A percentile compares a stretch with the other conserved stretches of the same genome.
phyloP scores from a whole-genome alignment of 2,888 invertebrate species.

The Temnothorax rugatulus region DNA sequence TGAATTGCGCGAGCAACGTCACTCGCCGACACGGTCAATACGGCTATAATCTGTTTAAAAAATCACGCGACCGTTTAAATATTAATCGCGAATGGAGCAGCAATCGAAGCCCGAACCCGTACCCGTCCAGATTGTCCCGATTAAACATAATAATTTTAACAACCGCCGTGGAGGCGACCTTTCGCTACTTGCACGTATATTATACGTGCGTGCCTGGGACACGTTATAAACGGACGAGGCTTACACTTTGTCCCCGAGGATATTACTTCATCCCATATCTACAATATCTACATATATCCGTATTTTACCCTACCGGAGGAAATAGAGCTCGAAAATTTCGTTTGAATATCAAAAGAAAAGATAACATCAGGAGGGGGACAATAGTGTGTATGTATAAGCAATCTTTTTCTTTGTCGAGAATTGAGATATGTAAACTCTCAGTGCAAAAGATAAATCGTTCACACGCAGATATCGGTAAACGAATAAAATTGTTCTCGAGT shows the following conservation, averaged over 20 bases:
- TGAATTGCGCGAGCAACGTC: conserved; percentile 2
- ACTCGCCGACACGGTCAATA: conserved; percentile 12
- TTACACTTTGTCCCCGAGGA: not conserved
- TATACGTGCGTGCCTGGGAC: conserved; percentile 2
- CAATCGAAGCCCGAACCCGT: conserved; percentile 6
- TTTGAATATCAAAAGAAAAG: not conserved
- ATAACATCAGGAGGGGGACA: conserved; percentile 1
- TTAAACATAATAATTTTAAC: conserved; percentile 44
- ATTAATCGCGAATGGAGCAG: conserved; percentile 20
- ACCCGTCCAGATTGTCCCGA: not conserved
- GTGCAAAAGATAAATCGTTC: not conserved
- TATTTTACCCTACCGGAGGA: not conserved
- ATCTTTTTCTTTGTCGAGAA: not conserved
- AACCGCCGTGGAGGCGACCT: not conserved
- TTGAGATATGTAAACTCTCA: not conserved
- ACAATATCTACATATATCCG: too few relatives aligned
- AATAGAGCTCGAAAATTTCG: conserved; percentile 2
- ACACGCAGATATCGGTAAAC: not conserved
- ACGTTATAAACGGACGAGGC: not conserved
- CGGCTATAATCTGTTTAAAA: conserved; percentile 47
- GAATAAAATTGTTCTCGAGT: not conserved
- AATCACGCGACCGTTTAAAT: conserved; percentile 27
- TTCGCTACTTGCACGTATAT: conserved; percentile 19
- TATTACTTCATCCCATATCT: conserved; percentile 1
- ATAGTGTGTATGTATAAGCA: not conserved